phyloP scores from a whole-genome alignment of 1,140 invertebrate genomes.

The Procambarus clarkii region DNA sequence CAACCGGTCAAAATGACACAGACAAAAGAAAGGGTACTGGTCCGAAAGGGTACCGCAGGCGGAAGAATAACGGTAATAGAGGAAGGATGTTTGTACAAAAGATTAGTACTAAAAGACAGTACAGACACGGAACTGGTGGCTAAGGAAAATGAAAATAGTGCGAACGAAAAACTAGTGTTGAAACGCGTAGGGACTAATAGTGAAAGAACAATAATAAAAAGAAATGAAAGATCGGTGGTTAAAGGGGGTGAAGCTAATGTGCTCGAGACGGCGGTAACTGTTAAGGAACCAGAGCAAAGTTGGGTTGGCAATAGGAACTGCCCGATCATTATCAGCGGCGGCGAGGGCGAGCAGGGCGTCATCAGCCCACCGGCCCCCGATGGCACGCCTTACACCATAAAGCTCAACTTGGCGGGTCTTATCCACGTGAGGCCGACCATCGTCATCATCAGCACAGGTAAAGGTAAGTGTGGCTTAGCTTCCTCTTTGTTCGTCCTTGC shows the following conservation, averaged over 20 bases:
- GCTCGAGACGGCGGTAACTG: not conserved
- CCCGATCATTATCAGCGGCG: conserved; percentile 20
- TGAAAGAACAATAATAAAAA: too few relatives aligned
- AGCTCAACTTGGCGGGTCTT: conserved; percentile 31
- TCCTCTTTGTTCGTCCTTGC: not conserved
- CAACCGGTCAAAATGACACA: not conserved
- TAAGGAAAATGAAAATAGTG: too few relatives aligned
- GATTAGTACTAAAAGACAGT: too few relatives aligned
- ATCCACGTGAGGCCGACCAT: conserved; percentile 29
- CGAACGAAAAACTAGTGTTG: too few relatives aligned
- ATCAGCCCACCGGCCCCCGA: not conserved
- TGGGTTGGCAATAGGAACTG: not conserved
- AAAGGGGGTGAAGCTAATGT: not conserved
- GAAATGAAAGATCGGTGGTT: too few relatives aligned
- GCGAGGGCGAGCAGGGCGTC: not conserved
- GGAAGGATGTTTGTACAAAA: not conserved
- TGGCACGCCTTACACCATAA: conserved; percentile 20
- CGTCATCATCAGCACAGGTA: conserved; percentile 53
- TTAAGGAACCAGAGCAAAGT: not conserved
- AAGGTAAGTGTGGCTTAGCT: conserved; percentile 38
- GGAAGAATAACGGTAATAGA: not conserved
- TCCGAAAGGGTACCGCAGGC: not conserved
- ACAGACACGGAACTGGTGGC: too few relatives aligned
- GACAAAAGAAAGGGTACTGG: not conserved
- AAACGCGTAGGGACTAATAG: too few relatives aligned